Evolutionary conservation across 2,888 invertebrate genomes (phyloP).

Genomic region (Dromius quadrimaculatus): DNA sequence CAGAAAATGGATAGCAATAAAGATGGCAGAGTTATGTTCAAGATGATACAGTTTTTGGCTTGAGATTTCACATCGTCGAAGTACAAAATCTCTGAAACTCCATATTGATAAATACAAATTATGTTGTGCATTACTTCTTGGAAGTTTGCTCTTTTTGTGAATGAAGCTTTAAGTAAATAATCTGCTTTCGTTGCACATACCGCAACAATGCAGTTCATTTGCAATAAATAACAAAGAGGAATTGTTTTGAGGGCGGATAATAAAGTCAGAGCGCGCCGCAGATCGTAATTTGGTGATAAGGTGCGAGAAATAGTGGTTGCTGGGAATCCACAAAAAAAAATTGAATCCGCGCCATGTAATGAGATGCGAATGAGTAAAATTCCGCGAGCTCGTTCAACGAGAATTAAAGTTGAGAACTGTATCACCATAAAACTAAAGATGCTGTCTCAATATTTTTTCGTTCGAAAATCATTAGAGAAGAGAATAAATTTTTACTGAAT

Average conservation of each 20-base stretch:
- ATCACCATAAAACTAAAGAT: no score
- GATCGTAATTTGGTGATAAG: slow-evolving; percentile 39
- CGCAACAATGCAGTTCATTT: slow-evolving; percentile 39
- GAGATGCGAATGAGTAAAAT: slow-evolving; percentile 50
- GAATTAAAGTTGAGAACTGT: no score
- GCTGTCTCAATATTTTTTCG: no score
- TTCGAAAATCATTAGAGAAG: no score
- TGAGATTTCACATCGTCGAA: no score
- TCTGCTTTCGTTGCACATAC: no score
- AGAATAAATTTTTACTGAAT: no score
- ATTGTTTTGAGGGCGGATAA: slow-evolving; percentile 41
- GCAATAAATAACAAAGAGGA: slow-evolving; percentile 42
- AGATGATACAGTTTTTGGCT: slow-evolving; percentile 27
- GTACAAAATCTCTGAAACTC: no score
- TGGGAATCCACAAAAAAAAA: slow-evolving; percentile 23
- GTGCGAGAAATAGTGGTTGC: neutral
- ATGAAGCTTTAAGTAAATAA: no score
- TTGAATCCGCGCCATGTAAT: slow-evolving; percentile 44
- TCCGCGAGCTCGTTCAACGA: slow-evolving; percentile 26
- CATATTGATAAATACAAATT: no score
- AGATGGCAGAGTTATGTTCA: slow-evolving; percentile 31
- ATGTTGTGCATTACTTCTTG: no score
- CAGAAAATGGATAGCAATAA: slow-evolving; percentile 46
- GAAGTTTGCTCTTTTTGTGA: no score
- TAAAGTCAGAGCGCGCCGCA: slow-evolving; percentile 14